phyloP scores from a whole-genome alignment of 1,140 invertebrate species.

The Drosophila sp. region DNA sequence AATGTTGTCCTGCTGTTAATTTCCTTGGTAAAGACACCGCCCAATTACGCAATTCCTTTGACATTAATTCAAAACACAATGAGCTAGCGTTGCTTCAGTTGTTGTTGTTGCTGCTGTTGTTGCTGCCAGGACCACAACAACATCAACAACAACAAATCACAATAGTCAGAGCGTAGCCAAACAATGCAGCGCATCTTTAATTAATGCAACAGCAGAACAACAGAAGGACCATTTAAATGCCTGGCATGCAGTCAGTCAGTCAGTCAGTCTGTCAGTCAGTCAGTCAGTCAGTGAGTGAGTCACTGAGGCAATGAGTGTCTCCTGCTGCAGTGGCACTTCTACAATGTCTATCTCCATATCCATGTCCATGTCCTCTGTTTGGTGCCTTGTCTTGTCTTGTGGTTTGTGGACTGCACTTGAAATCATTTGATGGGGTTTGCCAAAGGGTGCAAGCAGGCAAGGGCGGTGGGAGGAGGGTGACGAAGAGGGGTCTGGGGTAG shows the following conservation, averaged over 20 bases:
- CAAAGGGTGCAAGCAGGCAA: background rate
- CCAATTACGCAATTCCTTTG: conserved; percentile 62
- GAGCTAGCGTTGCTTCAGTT: conserved; percentile 4
- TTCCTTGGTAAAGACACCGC: conserved; percentile 25
- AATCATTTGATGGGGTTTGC: conserved; percentile 23
- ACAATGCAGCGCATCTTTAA: conserved; percentile 67
- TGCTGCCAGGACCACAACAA: conserved; percentile 19
- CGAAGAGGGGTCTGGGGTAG: background rate
- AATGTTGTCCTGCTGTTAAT: conserved; percentile 40
- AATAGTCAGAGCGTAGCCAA: conserved; percentile 26
- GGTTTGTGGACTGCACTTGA: conserved; percentile 63
- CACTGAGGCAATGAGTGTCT: conserved; percentile 11
- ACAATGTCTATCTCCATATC: conserved; percentile 20
- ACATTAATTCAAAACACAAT: conserved; percentile 64
- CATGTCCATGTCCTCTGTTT: background rate
- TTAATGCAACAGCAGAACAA: conserved; percentile 54
- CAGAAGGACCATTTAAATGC: conserved; percentile 56
- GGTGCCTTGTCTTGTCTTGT: conserved; percentile 50
- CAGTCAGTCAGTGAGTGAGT: conserved; percentile 15
- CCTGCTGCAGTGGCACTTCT: conserved; percentile 11
- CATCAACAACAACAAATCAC: conserved; percentile 7
- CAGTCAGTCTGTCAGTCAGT: conserved; percentile 14
- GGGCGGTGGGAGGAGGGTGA: background rate
- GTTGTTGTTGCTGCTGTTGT: background rate
- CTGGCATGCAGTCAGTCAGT: conserved; percentile 33